Base-by-base conservation (phyloP, 1,140 invertebrate genomes). In the Kradibia gibbosae region DNA sequence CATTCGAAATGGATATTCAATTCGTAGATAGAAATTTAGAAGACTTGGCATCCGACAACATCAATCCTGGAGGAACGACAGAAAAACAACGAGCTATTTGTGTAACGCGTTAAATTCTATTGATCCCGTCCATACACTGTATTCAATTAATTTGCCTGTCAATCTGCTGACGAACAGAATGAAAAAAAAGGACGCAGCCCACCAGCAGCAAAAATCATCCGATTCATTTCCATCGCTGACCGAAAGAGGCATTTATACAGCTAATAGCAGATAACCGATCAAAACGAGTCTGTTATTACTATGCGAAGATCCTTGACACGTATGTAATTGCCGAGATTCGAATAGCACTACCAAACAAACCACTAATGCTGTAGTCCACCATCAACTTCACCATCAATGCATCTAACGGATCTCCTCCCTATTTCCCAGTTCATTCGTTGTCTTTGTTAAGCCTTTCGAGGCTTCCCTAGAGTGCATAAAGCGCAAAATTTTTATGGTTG, bases 311-410 rank as follows among this genome's bases (percentile, higher is more conserved):
- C 10, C 60, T 45, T 85, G 83, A 85, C 84, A 81, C 48, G 82
- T 60, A 62, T 73, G 83, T 84, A 85, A 84, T 85, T 84, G 84
- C 78, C 73, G 80, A 73, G 80, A 83, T 84, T 80, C 73, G 71
- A 83, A 76, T 78, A 79, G 81, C 39, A 76, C 62, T 82, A 81
- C 72, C 57, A 83, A 85, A 83, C 75, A 71, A 74, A 76, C 50
- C 42, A 15, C 67, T 25, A n/a, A 7, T 25, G 50, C 22, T 10
- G n/a, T 45, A 45, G 7, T 34, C 57, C 25, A 34, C 7, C 57
- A 13, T 62, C 57, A 62, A 31, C 57, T 62, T 15, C 10, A 62
- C 15, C 10, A 34, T 28, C 28, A 34, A 62, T 11, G 8, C 28
- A 15, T n/a, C 57, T 62, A 62, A 62, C 28, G 7, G 8, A 13